Conservation (phyloP, 2,888 invertebrate species). For the Eupithecia centaureata region DNA sequence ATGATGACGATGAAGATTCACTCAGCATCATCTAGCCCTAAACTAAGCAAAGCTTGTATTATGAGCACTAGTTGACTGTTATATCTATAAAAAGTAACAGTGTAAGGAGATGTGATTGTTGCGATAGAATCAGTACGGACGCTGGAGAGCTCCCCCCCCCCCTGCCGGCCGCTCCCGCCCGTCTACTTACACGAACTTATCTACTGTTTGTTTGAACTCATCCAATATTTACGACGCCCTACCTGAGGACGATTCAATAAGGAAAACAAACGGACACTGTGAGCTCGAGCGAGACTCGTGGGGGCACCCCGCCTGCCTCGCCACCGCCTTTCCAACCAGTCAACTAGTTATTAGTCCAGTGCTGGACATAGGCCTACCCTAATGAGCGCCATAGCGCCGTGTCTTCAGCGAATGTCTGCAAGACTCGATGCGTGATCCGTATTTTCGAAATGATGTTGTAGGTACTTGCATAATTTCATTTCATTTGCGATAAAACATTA, state of each 20-base stretch:
- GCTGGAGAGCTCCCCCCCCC: background rate
- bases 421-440: background rate
- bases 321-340: too few relatives aligned
- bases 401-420: too few relatives aligned
- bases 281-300: background rate
- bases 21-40: background rate
- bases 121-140: background rate
- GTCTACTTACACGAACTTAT: background rate
- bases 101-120: background rate
- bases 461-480: background rate
- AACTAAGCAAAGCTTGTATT: background rate
- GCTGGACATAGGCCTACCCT: too few relatives aligned
- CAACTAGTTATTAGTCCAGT: too few relatives aligned
- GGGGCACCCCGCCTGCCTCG: background rate
- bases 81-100: background rate
- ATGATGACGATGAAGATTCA: too few relatives aligned
- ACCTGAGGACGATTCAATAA: constrained; percentile 1
- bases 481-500: background rate
- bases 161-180: background rate
- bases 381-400: too few relatives aligned
- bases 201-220: constrained; percentile 7
- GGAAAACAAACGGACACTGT: background rate
- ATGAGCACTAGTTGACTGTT: background rate
- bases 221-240: constrained; percentile 4
- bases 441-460: background rate